A percentile compares a stretch with the other conserved stretches of the same genome.
phyloP scores from a whole-genome alignment of 1,140 invertebrate genomes.

The Tetraneura akinire region DNA sequence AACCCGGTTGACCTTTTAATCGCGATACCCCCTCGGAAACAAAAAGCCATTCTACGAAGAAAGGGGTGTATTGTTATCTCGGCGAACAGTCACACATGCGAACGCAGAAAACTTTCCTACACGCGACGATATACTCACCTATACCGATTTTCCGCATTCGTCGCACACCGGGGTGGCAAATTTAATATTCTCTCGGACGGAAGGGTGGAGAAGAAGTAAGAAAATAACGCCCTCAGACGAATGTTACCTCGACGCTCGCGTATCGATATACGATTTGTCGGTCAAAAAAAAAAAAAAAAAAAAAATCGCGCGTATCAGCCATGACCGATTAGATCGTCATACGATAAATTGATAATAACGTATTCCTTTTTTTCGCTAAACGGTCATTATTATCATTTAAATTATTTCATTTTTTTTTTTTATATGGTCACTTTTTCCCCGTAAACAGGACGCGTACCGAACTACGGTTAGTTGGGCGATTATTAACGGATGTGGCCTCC shows the following conservation, averaged over 20 bases:
- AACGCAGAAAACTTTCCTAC: constrained; percentile 30
- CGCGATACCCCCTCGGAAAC: constrained; percentile 3
- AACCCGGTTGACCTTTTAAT: constrained; percentile 41
- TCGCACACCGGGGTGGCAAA: neutral
- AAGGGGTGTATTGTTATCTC: constrained; percentile 6
- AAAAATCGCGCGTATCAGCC: no score
- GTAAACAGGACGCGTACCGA: no score
- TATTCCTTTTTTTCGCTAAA: neutral
- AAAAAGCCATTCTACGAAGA: constrained; percentile 23
- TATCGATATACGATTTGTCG: constrained; percentile 39
- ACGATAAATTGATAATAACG: no score
- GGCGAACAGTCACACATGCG: neutral
- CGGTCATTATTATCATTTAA: neutral
- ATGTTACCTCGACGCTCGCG: neutral
- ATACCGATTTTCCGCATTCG: constrained; percentile 14
- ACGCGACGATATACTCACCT: neutral
- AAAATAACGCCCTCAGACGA: neutral
- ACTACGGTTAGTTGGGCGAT: constrained; percentile 29
- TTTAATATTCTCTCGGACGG: constrained; percentile 33
- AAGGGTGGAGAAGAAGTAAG: no score
- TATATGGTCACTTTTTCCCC: neutral
- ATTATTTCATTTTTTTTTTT: constrained; percentile 17
- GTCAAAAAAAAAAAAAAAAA: no score
- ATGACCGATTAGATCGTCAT: no score
- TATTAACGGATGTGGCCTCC: neutral